A percentile compares a stretch with the other conserved stretches of the same genome.
Conservation (phyloP, 2,888 invertebrate species). For the Cylindroiulus punctatus region DNA sequence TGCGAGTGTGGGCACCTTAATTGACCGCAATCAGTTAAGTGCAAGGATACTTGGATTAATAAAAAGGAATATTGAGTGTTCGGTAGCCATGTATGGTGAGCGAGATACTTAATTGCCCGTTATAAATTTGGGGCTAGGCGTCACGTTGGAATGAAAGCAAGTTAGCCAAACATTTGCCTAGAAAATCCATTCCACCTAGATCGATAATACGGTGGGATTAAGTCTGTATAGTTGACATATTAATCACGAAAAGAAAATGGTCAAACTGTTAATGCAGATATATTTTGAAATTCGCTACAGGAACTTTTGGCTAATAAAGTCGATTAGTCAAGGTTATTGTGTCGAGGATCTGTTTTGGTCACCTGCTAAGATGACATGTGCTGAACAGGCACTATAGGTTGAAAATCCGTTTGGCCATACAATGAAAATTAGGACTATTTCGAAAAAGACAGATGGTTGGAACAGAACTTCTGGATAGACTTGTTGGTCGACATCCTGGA, state of each 20-base stretch:
- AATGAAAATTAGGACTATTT: not conserved
- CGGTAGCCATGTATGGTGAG: slow-evolving; percentile 25
- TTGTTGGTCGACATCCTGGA: not conserved
- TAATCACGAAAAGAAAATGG: not conserved
- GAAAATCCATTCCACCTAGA: not conserved
- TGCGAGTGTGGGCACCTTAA: slow-evolving; percentile 20
- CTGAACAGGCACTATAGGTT: not conserved
- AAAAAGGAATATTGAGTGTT: not conserved
- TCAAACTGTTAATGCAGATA: not conserved
- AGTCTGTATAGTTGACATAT: no score
- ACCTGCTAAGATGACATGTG: not conserved
- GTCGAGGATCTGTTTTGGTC: not conserved
- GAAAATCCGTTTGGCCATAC: not conserved
- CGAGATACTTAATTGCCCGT: not conserved
- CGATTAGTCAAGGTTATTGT: not conserved
- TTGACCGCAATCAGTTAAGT: not conserved
- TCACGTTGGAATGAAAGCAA: not conserved
- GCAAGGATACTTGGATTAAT: slow-evolving; percentile 26
- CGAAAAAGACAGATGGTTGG: not conserved
- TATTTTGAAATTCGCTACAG: not conserved
- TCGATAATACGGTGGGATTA: not conserved
- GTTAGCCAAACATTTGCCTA: not conserved
- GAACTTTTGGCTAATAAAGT: no score
- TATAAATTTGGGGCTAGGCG: not conserved
- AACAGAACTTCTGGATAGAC: not conserved